Conservation (phyloP, 2,113 vertebrate genomes). For the Notiomystis cincta region DNA sequence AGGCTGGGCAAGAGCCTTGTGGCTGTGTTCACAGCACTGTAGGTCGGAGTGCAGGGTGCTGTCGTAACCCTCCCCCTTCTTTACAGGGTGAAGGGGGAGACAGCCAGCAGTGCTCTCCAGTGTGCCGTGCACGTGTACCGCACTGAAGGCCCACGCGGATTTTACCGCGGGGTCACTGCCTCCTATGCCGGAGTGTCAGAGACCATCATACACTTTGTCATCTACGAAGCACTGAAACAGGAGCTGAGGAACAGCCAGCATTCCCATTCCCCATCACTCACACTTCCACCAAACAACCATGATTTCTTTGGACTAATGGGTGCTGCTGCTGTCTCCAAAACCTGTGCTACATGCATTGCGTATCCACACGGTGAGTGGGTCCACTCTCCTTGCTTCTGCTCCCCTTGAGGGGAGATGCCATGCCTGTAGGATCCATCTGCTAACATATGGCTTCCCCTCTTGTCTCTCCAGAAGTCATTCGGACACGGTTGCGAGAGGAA, state of each 20-base stretch:
- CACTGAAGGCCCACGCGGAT: conserved; percentile 57
- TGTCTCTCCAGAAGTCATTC: conserved; percentile 56
- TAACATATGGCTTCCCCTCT: background rate
- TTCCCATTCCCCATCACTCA: background rate
- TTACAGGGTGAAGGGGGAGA: conserved; percentile 26
- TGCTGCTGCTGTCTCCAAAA: conserved; percentile 64
- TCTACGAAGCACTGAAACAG: conserved; percentile 64
- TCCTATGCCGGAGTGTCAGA: conserved; percentile 68
- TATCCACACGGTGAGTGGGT: conserved; percentile 65
- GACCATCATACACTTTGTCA: conserved; percentile 68
- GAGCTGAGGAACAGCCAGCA: conserved; percentile 7
- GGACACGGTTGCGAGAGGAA: conserved; percentile 65
- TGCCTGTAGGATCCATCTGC: background rate
- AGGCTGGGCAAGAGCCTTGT: background rate
- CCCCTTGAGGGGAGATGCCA: background rate
- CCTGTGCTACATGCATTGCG: conserved; percentile 54
- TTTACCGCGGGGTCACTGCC: conserved; percentile 67
- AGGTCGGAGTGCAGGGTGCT: background rate
- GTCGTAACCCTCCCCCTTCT: background rate
- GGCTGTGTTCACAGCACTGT: background rate
- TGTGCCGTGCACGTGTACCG: conserved; percentile 51
- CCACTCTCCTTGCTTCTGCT: background rate
- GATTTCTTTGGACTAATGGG: conserved; percentile 66
- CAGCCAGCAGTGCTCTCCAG: conserved; percentile 10
- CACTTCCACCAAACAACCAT: background rate